phyloP scores from a whole-genome alignment of 2,888 invertebrate species.

The Cenopis cana region DNA sequence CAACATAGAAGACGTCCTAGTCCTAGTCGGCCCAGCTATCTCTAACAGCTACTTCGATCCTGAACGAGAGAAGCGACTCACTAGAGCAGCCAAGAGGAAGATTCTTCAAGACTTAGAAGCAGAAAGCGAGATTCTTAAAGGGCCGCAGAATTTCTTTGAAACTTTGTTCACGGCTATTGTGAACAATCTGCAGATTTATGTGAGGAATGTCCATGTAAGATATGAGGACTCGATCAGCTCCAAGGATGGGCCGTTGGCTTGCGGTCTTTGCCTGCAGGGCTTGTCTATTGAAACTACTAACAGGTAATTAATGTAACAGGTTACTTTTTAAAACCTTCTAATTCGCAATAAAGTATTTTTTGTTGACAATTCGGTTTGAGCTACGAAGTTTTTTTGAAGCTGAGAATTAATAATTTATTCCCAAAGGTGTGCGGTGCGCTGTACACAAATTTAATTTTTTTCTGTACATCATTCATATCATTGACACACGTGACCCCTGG shows the following conservation, averaged over 20 bases:
- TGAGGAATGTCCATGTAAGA: constrained; percentile 91
- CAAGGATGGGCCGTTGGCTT: constrained; percentile 87
- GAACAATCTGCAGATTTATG: constrained; percentile 91
- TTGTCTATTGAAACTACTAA: constrained; percentile 93
- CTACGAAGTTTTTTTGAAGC: too few relatives aligned
- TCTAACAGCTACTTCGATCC: constrained; percentile 88
- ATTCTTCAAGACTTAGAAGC: constrained; percentile 88
- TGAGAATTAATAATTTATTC: too few relatives aligned
- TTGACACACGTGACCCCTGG: too few relatives aligned
- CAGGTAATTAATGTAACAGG: constrained; percentile 76
- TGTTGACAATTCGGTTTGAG: too few relatives aligned
- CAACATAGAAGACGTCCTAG: constrained; percentile 90
- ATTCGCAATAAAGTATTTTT: too few relatives aligned
- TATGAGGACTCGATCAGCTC: constrained; percentile 91
- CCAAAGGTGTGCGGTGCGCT: too few relatives aligned
- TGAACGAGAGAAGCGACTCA: constrained; percentile 89
- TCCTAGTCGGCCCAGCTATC: constrained; percentile 91
- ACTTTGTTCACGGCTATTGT: constrained; percentile 90
- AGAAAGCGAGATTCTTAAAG: constrained; percentile 84
- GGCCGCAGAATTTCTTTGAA: constrained; percentile 88
- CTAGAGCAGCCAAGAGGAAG: constrained; percentile 89
- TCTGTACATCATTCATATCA: too few relatives aligned
- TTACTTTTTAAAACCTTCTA: background rate
- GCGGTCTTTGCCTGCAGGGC: constrained; percentile 91
- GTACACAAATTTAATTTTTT: too few relatives aligned